Evolutionary conservation across 2,888 invertebrate genomes (phyloP), one percentile per base, ranked within the genome.

Genomic region (Endotricha flammealis): DNA sequence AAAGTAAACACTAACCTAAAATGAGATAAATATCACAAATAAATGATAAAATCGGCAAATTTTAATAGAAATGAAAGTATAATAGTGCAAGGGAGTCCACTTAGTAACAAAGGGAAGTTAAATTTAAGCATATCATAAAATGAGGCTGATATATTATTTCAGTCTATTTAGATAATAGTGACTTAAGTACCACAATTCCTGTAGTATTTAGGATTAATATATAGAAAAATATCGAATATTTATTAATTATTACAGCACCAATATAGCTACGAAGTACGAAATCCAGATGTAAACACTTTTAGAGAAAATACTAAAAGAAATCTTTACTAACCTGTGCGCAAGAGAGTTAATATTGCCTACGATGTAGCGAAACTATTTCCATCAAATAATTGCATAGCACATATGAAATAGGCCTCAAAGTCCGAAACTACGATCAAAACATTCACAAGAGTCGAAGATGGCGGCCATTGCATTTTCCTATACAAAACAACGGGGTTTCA

Each of bases 401-500:
- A 62, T 58, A 61, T 42, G 66, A 77, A 78, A 76, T 67, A 75
- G 56, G 66, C 75, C 69, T 82, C 71, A 85, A 77, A 83, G 71
- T 80, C 53, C 64, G 75, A 69, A 83, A 85, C 82, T 86, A 83
- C 83, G 86, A 86, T 89, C 90, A 91, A 92, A 92, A 92, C 91
- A 92, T 91, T 90, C 90, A 91, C 90, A 90, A 91, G 91, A 91
- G 88, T 91, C 90, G 91, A 92, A 92, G 91, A 92, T 92, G 92
- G 92, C 92, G 92, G 92, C 92, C 92, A 92, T 92, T 91, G 89
- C 91, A 85, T 91, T 90, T 90, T 90, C 91, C 89, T 90, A 92
- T 92, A 92, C 92, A 92, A 92, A 91, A 85, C 87, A 87, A 79
- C 85, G 85, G 87, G 87, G 83, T 78, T 76, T 79, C 82, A 77